Base-by-base conservation (phyloP, 2,113 vertebrate genomes). In the Sander lucioperca region DNA sequence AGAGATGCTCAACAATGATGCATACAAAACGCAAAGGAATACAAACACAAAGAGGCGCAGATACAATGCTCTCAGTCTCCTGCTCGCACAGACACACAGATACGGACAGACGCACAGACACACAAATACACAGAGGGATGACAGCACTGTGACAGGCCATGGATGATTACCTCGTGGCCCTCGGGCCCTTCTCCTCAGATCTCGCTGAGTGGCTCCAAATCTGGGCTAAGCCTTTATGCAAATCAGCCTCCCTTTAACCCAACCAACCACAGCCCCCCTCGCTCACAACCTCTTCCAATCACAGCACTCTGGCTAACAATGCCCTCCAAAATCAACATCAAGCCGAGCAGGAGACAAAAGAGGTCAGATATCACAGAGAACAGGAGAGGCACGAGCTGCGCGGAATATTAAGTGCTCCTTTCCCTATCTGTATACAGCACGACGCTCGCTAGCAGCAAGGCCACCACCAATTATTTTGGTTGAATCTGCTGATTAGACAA, bases 221-320 rank as follows among this genome's bases (percentile, higher is more conserved):
- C 94, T 94, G 93, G 93, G 94, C 94, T 94, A 94, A 93, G 94
- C 93, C 92, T 94, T 93, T 94, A 94, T 94, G 94, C 93, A 94
- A 94, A 94, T 93, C 78, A 89, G 78, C 62, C 76, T 93, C 81
- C 82, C 87, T 88, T 86, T 86, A 91, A 89, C 92, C 91, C 87
- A 72, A 85, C 94, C 94, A 94, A 94, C 91, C 93, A 91, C 83
- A 76, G 88, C 77, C 89, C 90, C 89, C 89, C 78, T 91, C 86
- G 18, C 91, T 45, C 83, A 47, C 80, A 79, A 66, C 87, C 91
- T 88, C 89, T 77, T 83, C 94, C 94, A 94, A 94, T 94, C 84
- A 83, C 89, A 82, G 89, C 57, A 57, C 92, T 83, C 84, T 12
- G 86, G 91, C 92, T 94, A 94, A 94, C 93, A 94, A 94, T 94